These are phyloP conservation scores for Hoplodrina blanda DNA, from an alignment of 2,888 invertebrate genomes.

Conservation along the genomic window DNA sequence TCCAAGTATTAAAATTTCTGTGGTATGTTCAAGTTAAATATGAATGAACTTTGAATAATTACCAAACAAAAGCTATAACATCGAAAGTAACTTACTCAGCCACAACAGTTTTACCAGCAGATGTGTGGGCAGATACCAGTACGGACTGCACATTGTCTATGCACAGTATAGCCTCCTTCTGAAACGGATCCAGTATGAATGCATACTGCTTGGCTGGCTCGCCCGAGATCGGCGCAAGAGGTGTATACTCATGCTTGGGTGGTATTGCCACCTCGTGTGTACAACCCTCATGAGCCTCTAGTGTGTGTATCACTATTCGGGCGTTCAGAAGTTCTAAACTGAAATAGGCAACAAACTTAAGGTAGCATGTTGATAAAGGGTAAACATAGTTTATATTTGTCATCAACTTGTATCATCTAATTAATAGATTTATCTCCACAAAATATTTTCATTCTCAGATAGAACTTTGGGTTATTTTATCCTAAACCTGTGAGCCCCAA, in stretches of 20 bases:
- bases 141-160: conserved; percentile 99
- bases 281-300: conserved; percentile 97
- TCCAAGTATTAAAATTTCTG: too few relatives aligned
- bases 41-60: too few relatives aligned
- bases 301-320: conserved; percentile 96
- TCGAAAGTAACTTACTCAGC: conserved; percentile 94
- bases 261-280: conserved; percentile 99
- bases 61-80: too few relatives aligned
- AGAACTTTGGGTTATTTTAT: too few relatives aligned
- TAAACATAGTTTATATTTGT: too few relatives aligned
- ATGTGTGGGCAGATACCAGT: conserved; percentile 99
- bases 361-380: background rate
- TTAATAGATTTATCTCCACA: too few relatives aligned
- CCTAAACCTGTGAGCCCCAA: too few relatives aligned
- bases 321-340: conserved; percentile 94
- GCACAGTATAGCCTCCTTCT: conserved; percentile 98
- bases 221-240: conserved; percentile 88
- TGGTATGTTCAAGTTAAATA: too few relatives aligned
- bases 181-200: conserved; percentile 99
- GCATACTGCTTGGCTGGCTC: conserved; percentile 98
- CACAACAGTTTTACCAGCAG: conserved; percentile 99
- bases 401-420: too few relatives aligned
- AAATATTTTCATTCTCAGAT: too few relatives aligned
- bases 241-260: conserved; percentile 95
- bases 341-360: conserved; percentile 58